phyloP scores from a whole-genome alignment of 1,140 invertebrate species.

The Batillaria attramentaria region DNA sequence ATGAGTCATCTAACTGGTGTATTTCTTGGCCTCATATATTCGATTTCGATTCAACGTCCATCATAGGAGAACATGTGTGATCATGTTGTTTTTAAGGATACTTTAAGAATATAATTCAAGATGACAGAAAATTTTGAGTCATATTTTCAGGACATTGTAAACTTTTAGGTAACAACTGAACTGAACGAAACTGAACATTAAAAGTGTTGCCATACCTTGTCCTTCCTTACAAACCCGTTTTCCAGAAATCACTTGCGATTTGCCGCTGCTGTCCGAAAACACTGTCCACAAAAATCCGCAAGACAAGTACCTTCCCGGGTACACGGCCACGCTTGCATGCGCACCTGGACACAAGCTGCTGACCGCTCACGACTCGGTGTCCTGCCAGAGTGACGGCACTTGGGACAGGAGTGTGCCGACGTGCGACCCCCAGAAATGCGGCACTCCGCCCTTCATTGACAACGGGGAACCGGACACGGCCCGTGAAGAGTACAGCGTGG shows the following conservation, averaged over 20 bases:
- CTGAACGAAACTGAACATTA: too few relatives aligned
- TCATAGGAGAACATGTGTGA: too few relatives aligned
- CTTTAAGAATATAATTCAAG: too few relatives aligned
- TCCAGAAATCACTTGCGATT: slow-evolving; percentile 61
- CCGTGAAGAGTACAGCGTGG: slow-evolving; percentile 53
- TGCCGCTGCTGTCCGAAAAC: slow-evolving; percentile 58
- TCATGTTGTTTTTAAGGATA: too few relatives aligned
- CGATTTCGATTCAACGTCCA: too few relatives aligned
- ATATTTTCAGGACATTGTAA: too few relatives aligned
- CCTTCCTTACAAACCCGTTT: slow-evolving; percentile 1
- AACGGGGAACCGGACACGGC: slow-evolving; percentile 42
- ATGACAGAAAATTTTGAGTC: too few relatives aligned
- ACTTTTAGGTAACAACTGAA: too few relatives aligned
- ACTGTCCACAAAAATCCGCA: slow-evolving; percentile 39
- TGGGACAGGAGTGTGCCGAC: slow-evolving; percentile 63
- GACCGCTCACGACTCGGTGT: slow-evolving; percentile 50
- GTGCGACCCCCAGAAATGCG: slow-evolving; percentile 65
- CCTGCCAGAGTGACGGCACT: slow-evolving; percentile 59
- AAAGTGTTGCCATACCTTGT: neutral
- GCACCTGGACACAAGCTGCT: slow-evolving; percentile 50
- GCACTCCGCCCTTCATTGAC: slow-evolving; percentile 52
- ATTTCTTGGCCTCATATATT: too few relatives aligned
- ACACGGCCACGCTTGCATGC: slow-evolving; percentile 42
- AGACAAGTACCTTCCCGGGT: slow-evolving; percentile 44
- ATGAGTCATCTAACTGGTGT: too few relatives aligned